phyloP scores from a whole-genome alignment of 92 coral and sea anemone species.

The Meandrina meandrites region DNA sequence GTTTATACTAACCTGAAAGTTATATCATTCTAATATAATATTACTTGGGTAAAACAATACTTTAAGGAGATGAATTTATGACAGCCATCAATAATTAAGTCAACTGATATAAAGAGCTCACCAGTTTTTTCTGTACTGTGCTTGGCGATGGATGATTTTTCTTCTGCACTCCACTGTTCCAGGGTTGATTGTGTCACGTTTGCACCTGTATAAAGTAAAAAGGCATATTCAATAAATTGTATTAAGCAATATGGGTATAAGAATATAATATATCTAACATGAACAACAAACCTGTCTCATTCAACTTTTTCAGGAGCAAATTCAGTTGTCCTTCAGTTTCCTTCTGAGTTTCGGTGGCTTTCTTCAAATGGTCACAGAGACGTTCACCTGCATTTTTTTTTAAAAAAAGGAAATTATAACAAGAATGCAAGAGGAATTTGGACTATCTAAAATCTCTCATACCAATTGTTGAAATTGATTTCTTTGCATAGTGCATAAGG shows the following conservation, averaged over 20 bases:
- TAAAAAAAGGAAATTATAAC: not conserved
- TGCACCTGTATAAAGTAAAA: constrained; percentile 29
- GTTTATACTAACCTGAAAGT: no score
- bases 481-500: constrained; percentile 53
- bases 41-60: no score
- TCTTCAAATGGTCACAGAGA: constrained; percentile 57
- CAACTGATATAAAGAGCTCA: not conserved
- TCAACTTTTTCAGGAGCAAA: constrained; percentile 35
- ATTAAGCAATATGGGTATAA: no score
- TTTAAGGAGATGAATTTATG: no score
- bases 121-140: constrained; percentile 19
- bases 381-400: constrained; percentile 44
- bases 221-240: not conserved
- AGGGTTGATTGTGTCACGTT: constrained; percentile 20
- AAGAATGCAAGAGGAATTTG: not conserved
- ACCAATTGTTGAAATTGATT: constrained; percentile 50
- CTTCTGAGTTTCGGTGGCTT: constrained; percentile 33
- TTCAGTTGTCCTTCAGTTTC: constrained; percentile 49
- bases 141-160: constrained; percentile 35
- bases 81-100: no score
- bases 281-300: constrained; percentile 37
- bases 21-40: no score
- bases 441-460: no score
- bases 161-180: constrained; percentile 43
- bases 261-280: not conserved